Evolutionary conservation across 2,113 vertebrate genomes (phyloP).

Genomic region (Erythrocercus mccallii): DNA sequence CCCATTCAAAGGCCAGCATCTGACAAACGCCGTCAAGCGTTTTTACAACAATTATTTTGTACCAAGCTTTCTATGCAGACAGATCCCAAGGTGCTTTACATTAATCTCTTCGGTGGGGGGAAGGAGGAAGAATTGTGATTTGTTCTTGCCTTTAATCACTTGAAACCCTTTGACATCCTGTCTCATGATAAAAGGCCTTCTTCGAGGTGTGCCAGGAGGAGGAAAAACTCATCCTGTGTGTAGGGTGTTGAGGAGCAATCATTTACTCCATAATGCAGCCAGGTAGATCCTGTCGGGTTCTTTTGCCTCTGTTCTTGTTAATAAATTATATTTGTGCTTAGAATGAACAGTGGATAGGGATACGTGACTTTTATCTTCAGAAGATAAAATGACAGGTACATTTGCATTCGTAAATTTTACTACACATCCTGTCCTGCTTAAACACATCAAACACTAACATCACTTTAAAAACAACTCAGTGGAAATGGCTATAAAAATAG

Average conservation of each 20-base stretch:
- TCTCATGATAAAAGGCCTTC: not conserved
- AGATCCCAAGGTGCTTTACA: not conserved
- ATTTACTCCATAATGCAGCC: not conserved
- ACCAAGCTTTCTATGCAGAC: not conserved
- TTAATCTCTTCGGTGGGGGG: not conserved
- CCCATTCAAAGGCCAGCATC: not conserved
- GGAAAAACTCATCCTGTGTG: not conserved
- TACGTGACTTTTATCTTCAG: not conserved
- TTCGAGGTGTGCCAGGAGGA: not conserved
- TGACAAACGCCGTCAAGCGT: not conserved
- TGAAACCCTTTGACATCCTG: not conserved
- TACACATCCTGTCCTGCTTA: not conserved
- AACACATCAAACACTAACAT: not conserved
- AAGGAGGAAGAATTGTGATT: not conserved
- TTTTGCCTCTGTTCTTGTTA: not conserved
- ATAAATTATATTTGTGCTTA: not conserved
- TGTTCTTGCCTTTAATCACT: not conserved
- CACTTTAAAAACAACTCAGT: not conserved
- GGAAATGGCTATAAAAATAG: not conserved
- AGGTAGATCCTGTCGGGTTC: not conserved
- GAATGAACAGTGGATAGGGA: not conserved
- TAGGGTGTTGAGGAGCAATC: not conserved
- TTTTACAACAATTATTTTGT: not conserved
- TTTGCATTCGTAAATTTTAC: not conserved
- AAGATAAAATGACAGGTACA: not conserved